phyloP scores from a whole-genome alignment of 2,888 invertebrate species.

The Euphydryas editha region DNA sequence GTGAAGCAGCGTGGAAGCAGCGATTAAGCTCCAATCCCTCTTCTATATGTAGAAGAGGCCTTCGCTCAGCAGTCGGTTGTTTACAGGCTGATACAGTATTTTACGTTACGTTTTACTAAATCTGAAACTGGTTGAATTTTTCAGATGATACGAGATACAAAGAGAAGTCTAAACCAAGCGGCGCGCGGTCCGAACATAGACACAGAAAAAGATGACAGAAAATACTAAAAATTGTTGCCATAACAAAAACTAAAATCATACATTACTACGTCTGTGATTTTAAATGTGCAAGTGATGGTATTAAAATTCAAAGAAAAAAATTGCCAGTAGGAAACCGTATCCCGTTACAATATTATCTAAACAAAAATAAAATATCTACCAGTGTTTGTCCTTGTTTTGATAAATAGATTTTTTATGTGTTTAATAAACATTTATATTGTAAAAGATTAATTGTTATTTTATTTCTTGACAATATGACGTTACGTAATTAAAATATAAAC shows the following conservation, averaged over 20 bases:
- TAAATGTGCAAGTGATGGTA: slow-evolving; percentile 2
- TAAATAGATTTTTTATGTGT: not conserved
- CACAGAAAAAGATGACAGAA: slow-evolving; percentile 69
- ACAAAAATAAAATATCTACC: no score
- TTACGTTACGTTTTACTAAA: not conserved
- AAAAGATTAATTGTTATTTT: not conserved
- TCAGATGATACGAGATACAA: slow-evolving; percentile 72
- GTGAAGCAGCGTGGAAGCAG: no score
- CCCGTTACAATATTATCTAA: no score
- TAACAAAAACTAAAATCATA: no score
- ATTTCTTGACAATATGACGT: not conserved
- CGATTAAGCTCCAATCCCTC: no score
- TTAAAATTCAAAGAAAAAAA: not conserved
- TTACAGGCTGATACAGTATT: no score
- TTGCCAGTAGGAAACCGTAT: no score
- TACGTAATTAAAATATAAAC: not conserved
- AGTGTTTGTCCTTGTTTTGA: not conserved
- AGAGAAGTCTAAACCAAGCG: slow-evolving; percentile 68
- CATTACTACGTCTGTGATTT: not conserved
- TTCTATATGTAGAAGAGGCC: no score
- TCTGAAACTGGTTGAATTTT: slow-evolving; percentile 40
- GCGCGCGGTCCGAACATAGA: slow-evolving; percentile 71
- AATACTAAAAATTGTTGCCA: not conserved
- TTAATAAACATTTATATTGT: not conserved
- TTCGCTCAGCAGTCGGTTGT: no score